These are phyloP conservation scores for Leptinotarsa juncta DNA, from an alignment of 2,888 invertebrate species.

Conservation along the genomic window DNA sequence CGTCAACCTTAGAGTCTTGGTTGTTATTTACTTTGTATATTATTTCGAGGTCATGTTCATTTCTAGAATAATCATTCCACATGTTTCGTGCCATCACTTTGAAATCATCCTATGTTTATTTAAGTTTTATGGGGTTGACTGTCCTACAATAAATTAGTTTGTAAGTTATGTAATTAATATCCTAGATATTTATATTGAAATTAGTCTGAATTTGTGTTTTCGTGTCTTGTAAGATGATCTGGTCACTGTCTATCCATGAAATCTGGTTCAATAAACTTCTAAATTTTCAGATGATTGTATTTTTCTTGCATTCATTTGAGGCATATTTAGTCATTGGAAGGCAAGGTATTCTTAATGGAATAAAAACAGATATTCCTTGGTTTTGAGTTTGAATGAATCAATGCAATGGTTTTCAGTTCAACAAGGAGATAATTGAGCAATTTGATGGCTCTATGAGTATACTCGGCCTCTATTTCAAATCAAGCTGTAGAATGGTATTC, in stretches of 20 bases:
- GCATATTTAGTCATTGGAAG: no score
- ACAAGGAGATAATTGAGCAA: no score
- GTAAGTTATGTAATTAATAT: constrained; percentile 41
- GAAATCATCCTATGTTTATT: constrained; percentile 19
- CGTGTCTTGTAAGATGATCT: constrained; percentile 25
- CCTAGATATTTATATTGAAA: constrained; percentile 36
- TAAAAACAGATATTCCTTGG: no score
- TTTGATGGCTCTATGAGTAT: no score
- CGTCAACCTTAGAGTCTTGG: constrained; percentile 29
- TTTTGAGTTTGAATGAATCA: no score
- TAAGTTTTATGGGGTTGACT: constrained; percentile 31
- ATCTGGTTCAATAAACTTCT: constrained; percentile 42
- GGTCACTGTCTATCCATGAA: constrained; percentile 34
- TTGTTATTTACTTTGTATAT: constrained; percentile 25
- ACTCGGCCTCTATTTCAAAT: no score
- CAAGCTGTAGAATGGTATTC: no score
- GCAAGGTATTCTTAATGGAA: no score
- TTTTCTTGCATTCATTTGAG: background rate
- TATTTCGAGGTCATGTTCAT: constrained; percentile 16
- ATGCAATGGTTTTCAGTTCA: no score
- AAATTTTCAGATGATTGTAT: constrained; percentile 24
- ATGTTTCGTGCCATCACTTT: constrained; percentile 19
- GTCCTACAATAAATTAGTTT: constrained; percentile 41
- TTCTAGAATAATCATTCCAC: constrained; percentile 21
- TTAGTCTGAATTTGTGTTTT: constrained; percentile 36